Base-by-base conservation (phyloP, 2,113 vertebrate species). In the Copsychus sechellarum region DNA sequence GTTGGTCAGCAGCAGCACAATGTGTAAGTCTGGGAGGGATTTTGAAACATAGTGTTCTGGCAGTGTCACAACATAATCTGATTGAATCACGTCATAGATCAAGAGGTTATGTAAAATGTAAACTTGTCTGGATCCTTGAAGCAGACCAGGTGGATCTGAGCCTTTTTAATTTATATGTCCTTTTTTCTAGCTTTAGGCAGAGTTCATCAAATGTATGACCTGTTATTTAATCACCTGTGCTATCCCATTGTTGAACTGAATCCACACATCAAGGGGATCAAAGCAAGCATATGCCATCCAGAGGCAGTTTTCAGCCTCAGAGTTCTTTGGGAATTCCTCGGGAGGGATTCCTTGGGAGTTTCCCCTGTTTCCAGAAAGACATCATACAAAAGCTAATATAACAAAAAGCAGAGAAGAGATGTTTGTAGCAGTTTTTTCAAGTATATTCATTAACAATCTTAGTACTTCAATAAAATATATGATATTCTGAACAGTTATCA, bases 201-300 rank as follows among this genome's bases (percentile, higher is more conserved):
- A 62, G 53, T 11, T 91, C 15, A 54, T 31, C 7, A 34, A 26
- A 60, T 51, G 7, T 48, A 4, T 56, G 48, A 12, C 14, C 8
- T 58, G 26, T 29, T 78, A 23, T 72, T 72, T n/a, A 58, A 93
- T 47, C 9, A 76, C 24, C 45, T 53, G 8, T 54, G 18, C 29
- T 61, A 8, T 48, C 10, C 7, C 25, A 34, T 9, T 48, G 1
- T 20, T 34, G 31, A 14, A 56, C 8, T 58, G 36, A 61, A 9
- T 15, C 25, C 33, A 26, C 14, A 8, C 5, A 6, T 22, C 1
- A 1, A 2, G 33, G 7, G 9, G 14, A 33, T 24, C 24, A 36
- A 8, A 61, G 31, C 7, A 88, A 79, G 43, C 2, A 3, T 14
- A 31, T 12, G 19, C 7, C 10, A 48, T 36, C 26, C 33, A 79